phyloP scores from a whole-genome alignment of 2,888 invertebrate species.

The Cremastobaeus sp. region DNA sequence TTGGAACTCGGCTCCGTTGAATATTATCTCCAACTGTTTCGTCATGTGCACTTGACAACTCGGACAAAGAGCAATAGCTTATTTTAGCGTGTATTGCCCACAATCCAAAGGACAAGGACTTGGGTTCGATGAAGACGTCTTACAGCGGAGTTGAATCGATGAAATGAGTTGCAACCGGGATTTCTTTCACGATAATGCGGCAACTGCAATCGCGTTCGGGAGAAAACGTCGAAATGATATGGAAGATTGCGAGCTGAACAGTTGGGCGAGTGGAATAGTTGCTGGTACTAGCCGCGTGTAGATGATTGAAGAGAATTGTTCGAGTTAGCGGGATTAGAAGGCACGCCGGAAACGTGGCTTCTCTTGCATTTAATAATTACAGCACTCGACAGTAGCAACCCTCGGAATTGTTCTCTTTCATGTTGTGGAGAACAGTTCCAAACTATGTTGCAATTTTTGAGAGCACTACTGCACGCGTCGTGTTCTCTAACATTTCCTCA shows the following conservation, averaged over 20 bases:
- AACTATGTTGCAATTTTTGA: slow-evolving; percentile 50
- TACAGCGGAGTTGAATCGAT: slow-evolving; percentile 16
- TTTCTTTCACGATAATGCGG: not conserved
- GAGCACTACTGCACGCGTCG: slow-evolving; percentile 9
- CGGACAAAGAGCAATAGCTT: slow-evolving; percentile 65
- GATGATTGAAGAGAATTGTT: not conserved
- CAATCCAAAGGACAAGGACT: slow-evolving; percentile 31
- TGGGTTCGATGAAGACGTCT: too few relatives aligned
- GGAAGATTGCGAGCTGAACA: too few relatives aligned
- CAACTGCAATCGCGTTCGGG: not conserved
- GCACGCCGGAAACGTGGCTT: slow-evolving; percentile 15
- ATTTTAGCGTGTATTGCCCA: slow-evolving; percentile 48
- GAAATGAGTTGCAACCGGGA: not conserved
- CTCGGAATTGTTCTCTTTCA: slow-evolving; percentile 37
- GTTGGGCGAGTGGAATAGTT: too few relatives aligned
- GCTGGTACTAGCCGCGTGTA: too few relatives aligned
- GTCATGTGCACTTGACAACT: slow-evolving; percentile 72
- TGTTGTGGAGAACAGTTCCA: slow-evolving; percentile 39
- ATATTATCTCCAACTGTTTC: slow-evolving; percentile 71
- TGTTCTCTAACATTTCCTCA: slow-evolving; percentile 24
- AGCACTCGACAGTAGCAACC: slow-evolving; percentile 43
- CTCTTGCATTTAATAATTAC: slow-evolving; percentile 50
- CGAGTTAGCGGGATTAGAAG: slow-evolving; percentile 25
- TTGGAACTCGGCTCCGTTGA: slow-evolving; percentile 37
- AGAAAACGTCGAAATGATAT: not conserved